These are phyloP conservation scores for Cyprinodon brontotheroides DNA, from an alignment of 2,113 vertebrate species.

Conservation along the genomic window DNA sequence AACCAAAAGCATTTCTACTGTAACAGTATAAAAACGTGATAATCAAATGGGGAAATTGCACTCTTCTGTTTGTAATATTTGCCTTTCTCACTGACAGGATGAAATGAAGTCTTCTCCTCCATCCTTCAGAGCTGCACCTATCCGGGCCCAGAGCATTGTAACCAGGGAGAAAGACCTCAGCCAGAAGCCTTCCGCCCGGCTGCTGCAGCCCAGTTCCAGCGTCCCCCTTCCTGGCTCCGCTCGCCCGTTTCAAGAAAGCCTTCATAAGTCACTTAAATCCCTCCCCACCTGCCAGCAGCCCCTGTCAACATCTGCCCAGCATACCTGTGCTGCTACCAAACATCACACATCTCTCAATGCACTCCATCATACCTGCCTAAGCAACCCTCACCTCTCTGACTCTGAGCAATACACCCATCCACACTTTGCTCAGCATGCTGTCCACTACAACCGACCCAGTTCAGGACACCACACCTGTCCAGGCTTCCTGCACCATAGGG, in stretches of 20 bases:
- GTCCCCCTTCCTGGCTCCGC: conserved; percentile 79
- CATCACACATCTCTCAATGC: conserved; percentile 52
- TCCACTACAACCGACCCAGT: conserved; percentile 13
- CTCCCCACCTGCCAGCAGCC: conserved; percentile 66
- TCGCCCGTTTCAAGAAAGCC: conserved; percentile 74
- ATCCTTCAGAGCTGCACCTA: conserved; percentile 72
- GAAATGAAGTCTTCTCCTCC: conserved; percentile 80
- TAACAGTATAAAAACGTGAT: too few relatives aligned
- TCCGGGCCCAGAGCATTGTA: conserved; percentile 37
- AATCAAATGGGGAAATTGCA: neutral
- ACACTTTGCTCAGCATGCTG: conserved; percentile 8
- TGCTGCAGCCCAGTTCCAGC: conserved; percentile 79
- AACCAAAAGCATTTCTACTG: too few relatives aligned
- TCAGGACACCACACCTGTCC: conserved; percentile 60
- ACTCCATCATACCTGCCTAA: conserved; percentile 60
- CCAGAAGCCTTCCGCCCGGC: conserved; percentile 75
- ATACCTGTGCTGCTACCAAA: conserved; percentile 10
- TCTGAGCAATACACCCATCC: conserved; percentile 27
- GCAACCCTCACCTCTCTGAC: conserved; percentile 37
- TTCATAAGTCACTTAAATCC: conserved; percentile 60
- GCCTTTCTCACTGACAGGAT: conserved; percentile 73
- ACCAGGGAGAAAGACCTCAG: conserved; percentile 62
- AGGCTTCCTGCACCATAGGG: conserved; percentile 41
- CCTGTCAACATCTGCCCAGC: conserved; percentile 37
- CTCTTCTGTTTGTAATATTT: accelerated